Evolutionary conservation across 2,797 vertebrate genomes (phyloP), one percentile per base, ranked within the genome.

Genomic region (Propithecus perrieri): DNA sequence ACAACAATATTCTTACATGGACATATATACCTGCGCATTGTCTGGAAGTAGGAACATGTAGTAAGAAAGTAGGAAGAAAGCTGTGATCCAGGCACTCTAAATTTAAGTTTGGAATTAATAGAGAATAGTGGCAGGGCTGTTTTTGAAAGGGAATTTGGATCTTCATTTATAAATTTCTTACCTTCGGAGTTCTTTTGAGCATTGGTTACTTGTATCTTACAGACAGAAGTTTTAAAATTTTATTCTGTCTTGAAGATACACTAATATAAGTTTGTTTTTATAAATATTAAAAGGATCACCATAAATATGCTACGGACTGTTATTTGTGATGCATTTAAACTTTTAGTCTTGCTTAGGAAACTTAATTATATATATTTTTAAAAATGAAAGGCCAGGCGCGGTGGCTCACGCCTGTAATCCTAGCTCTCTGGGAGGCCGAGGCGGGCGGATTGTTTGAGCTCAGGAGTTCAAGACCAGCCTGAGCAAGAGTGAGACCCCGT

Each of bases 261-360:
- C 28, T 79, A 83, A 95, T 80, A 43, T 90, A 75, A 76, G 26
- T 85, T 93, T 94, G 55, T 89, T 35, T 79, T 72, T 91, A 26
- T 79, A 63, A 83, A 53, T 80, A 88, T 55, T 94, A 71, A 41
- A 89, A 74, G 53, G 67, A 78, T 43, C 61, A 74, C 9, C 28
- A 15, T 90, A 76, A 63, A 26, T 88, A 28, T 35, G 17, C n/a
- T 92, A 91, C 65, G 83, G 20, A 65, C 75, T 86, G 20, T 85
- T 96, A 92, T 78, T 89, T 90, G 33, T 94, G 35, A 89, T 94
- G 33, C n/a, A 85, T 90, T 94, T 71, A 30, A 94, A 92, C 61
- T 85, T 96, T 79, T 63, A 74, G 20, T 91, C 30, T 98, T 96
- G 43, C 53, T 94, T 94, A 89, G 86, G 92, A 95, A 95, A 95